Percentiles rank a stretch among this genome's conserved stretches.
These are phyloP conservation scores for Macheiramphus alcinus DNA, from an alignment of 2,113 vertebrate species.

Conservation along the genomic window DNA sequence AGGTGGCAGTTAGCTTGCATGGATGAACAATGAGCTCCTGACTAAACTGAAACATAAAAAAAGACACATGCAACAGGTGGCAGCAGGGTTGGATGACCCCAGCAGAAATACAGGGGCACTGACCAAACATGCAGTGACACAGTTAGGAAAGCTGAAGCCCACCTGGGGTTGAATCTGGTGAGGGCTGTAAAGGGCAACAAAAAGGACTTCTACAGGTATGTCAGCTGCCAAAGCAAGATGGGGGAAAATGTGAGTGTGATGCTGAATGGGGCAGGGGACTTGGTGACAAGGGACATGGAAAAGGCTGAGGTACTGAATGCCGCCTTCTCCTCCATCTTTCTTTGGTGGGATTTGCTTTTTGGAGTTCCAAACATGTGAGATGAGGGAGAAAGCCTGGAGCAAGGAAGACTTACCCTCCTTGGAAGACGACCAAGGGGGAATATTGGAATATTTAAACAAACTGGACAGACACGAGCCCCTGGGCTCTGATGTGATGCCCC, in stretches of 20 bases:
- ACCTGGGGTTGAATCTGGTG: neutral
- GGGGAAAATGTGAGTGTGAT: neutral
- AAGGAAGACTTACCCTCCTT: neutral
- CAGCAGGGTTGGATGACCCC: neutral
- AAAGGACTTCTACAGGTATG: neutral
- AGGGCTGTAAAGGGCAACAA: neutral
- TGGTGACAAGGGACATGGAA: neutral
- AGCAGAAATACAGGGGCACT: neutral
- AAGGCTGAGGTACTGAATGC: neutral
- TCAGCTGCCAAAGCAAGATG: neutral
- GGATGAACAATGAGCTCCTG: neutral
- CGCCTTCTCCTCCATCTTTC: neutral
- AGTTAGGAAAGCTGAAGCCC: neutral
- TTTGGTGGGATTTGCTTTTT: neutral
- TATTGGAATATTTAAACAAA: neutral
- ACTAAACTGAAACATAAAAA: neutral
- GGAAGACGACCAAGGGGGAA: neutral
- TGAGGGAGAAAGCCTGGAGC: neutral
- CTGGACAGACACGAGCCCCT: neutral
- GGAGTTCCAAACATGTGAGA: neutral
- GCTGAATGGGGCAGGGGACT: neutral
- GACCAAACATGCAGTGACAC: neutral
- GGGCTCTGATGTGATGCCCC: neutral
- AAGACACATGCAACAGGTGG: neutral
- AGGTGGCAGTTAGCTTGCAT: neutral